Evolutionary conservation across 2,113 vertebrate species (phyloP), one percentile per base, ranked within the genome.

Genomic region (Henicopernis longicauda): DNA sequence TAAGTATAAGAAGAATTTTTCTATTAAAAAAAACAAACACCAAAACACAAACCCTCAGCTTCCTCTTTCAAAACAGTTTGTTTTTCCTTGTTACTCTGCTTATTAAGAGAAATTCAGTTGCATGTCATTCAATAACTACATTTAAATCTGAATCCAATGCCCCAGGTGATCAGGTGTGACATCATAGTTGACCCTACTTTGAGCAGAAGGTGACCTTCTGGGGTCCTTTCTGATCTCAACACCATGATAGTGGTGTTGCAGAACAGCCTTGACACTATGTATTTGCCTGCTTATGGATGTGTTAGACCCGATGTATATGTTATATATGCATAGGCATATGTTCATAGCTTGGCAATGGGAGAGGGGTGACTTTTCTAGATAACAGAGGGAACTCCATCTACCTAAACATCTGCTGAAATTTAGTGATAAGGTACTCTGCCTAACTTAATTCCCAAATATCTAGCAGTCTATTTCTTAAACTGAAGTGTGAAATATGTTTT

Each of bases 1-100:
- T 99, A 98, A 99, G 99, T 98, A 97, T 91, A 87, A 76, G n/a
- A 63, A 22, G 40, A 32, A 7, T 42, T 77, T 59, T 57, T 45
- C 8, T 82, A 6, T 61, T 38, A 31, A 36, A 58, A 18, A 45
- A 84, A n/a, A 9, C 18, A 34, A 18, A 5, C 11, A 52, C 7
- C 17, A 23, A 27, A 65, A 27, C 2, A 34, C 17, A 82, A 74
- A 5, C 10, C 12, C 36, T 82, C 45, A 45, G 11, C 15, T 77
- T 76, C 16, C 9, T 77, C 13, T 89, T 83, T 82, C 27, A 36
- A 5, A 82, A 19, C n/a, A n/a, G 10, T 50, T 67, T 26, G 9
- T 0, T 71, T 59, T 95, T 74, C 14, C 17, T 82, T 0, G 0
- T 86, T 78, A n/a, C 11, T 81, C 21, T 77, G 12, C 11, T 54